phyloP scores from a whole-genome alignment of 2,113 vertebrate species.

The Upupa epops region DNA sequence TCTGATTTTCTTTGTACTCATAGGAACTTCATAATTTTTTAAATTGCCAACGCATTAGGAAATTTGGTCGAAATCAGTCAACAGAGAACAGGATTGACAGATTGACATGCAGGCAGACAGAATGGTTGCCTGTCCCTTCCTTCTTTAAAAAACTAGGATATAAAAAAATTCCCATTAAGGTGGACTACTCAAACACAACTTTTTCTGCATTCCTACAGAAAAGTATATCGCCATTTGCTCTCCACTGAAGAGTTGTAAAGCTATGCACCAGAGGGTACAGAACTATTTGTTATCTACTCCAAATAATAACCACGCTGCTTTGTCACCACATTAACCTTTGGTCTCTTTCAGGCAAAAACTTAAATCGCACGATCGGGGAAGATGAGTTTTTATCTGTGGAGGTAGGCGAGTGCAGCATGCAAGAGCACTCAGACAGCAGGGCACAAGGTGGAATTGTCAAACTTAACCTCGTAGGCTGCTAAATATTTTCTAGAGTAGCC shows the following conservation, averaged over 20 bases:
- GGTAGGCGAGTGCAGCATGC: not conserved
- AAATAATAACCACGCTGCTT: constrained; percentile 28
- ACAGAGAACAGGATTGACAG: not conserved
- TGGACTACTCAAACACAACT: not conserved
- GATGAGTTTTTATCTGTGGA: constrained; percentile 4
- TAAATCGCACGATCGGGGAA: not conserved
- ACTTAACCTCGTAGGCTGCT: constrained; percentile 16
- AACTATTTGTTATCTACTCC: constrained; percentile 40
- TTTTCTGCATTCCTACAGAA: not conserved
- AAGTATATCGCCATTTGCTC: not conserved
- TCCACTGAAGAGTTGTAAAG: not conserved
- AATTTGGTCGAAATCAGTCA: not conserved
- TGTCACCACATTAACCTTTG: constrained; percentile 54
- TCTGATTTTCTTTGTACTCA: not conserved
- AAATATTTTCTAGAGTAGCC: constrained; percentile 31
- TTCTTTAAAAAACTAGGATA: not conserved
- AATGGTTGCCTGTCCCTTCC: not conserved
- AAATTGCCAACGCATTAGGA: not conserved
- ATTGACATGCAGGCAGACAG: not conserved
- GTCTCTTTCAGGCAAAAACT: constrained; percentile 21
- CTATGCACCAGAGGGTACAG: not conserved
- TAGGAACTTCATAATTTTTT: not conserved
- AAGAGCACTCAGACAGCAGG: not conserved
- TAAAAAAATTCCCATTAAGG: not conserved
- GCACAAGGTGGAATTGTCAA: constrained; percentile 4